Base-by-base conservation (phyloP, 53 echinoderm and acorn worm species). In the Holothuria leucospilota region DNA sequence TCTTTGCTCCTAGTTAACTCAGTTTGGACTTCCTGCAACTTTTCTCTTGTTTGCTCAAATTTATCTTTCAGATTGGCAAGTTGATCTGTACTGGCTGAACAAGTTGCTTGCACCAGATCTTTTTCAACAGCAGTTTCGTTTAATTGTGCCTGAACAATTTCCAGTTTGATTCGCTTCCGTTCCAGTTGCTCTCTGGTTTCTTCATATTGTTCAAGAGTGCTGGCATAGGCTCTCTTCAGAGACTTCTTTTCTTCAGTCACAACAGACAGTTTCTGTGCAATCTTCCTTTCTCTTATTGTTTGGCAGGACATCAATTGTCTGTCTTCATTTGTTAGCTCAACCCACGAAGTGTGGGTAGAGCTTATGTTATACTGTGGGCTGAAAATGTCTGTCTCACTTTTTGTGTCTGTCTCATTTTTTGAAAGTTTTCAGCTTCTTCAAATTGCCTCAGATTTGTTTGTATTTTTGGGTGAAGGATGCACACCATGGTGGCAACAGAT, bases 261-360 rank as follows among this genome's bases (percentile, higher is more conserved):
- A 13, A 20, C 20, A 15, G 60, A 13, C 20, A 60, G 60, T 60
- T 13, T 20, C 60, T 60, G 60, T 60, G 60, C 60, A 13, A 60
- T 13, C 13, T 60, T 60, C 13, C 60, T 13, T 60, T 60, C 60
- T 60, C 60, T 60, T 15, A 15, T 20, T 60, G 60, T 60, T 60
- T 60, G 60, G 20, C 60, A 60, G 20, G 60, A 60, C 60, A 60
- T 15, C 60, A 60, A 20, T 15, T 20, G 60, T 60, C 60, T 60
- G 20, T 60, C 60, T 60, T 60, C 60, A 60, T 60, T 60, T 60
- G 60, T 60, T 60, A 60, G n/a, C n/a, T n/a, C n/a, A n/a, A n/a
- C n/a, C n/a, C n/a, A n/a, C n/a, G n/a, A n/a, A n/a, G n/a, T n/a
- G n/a, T n/a, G n/a, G n/a, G n/a, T n/a, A n/a, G n/a, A n/a, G n/a